phyloP scores from a whole-genome alignment of 2,113 vertebrate species.

The Tretioscincus oriximinensis region DNA sequence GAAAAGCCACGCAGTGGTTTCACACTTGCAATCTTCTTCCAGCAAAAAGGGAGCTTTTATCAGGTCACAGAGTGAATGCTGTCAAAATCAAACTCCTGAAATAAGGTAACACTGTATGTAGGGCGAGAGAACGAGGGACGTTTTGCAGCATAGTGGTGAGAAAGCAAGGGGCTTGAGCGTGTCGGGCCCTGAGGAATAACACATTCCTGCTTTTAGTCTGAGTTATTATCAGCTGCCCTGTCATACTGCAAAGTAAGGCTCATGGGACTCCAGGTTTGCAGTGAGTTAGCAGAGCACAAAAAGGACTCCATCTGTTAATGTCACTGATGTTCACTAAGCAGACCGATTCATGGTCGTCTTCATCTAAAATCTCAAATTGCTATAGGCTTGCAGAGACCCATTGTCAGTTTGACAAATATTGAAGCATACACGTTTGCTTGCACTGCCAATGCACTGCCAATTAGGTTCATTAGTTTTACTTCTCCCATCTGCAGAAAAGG shows the following conservation, averaged over 20 bases:
- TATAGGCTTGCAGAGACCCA: constrained; percentile 3
- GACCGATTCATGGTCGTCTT: not conserved
- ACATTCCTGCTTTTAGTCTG: constrained; percentile 32
- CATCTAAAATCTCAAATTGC: not conserved
- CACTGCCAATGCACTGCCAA: constrained; percentile 10
- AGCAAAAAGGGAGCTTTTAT: constrained; percentile 3
- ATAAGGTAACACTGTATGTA: constrained; percentile 7
- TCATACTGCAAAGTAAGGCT: constrained; percentile 41
- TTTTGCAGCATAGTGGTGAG: constrained; percentile 27
- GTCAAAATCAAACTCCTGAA: constrained; percentile 14
- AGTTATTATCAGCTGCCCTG: constrained; percentile 16
- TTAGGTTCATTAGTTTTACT: not conserved
- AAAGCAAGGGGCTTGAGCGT: constrained; percentile 18
- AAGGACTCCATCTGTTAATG: not conserved
- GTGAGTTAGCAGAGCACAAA: not conserved
- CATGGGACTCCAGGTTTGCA: not conserved
- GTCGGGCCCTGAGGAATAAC: constrained; percentile 24
- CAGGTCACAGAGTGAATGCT: not conserved
- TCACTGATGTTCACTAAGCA: constrained; percentile 10
- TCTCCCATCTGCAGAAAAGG: not conserved
- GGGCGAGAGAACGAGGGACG: constrained; percentile 20
- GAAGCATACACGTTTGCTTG: not conserved
- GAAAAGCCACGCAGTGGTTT: not conserved
- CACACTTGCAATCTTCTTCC: constrained; percentile 11
- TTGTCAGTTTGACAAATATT: constrained; percentile 15